A percentile compares a stretch with the other conserved stretches of the same genome.
Conservation (phyloP, 2,113 vertebrate genomes). For the Nerophis lumbriciformis region DNA sequence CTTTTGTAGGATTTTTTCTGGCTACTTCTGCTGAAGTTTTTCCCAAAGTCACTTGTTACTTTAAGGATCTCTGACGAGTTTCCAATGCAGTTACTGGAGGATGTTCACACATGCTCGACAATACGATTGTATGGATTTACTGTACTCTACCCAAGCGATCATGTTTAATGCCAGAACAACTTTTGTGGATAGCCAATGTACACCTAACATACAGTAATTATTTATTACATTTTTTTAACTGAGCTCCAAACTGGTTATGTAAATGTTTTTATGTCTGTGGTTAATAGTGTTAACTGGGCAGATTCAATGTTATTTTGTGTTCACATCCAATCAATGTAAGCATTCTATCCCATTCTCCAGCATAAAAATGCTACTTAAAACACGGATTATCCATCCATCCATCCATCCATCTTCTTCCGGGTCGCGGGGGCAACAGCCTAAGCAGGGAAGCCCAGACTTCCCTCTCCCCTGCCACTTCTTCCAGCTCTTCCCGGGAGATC, state of each 20-base stretch:
- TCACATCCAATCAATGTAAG: background rate
- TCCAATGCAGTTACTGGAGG: background rate
- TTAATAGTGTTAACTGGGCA: too few relatives aligned
- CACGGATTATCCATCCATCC: too few relatives aligned
- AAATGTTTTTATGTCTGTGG: too few relatives aligned
- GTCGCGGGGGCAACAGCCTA: too few relatives aligned
- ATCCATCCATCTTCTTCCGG: too few relatives aligned
- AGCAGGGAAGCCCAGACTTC: too few relatives aligned
- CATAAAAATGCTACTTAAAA: conserved; percentile 3
- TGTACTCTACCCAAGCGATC: conserved; percentile 1
- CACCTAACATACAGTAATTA: background rate
- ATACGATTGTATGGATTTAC: conserved; percentile 12
- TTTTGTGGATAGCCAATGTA: background rate
- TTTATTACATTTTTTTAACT: background rate
- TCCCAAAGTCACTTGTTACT: background rate
- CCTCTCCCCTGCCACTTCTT: too few relatives aligned
- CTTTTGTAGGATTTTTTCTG: background rate
- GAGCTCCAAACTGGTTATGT: background rate
- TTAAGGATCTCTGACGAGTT: conserved; percentile 7
- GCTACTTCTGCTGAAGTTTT: background rate
- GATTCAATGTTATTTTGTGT: background rate
- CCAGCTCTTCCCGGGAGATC: too few relatives aligned
- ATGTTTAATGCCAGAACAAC: conserved; percentile 1
- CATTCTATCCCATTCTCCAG: too few relatives aligned
- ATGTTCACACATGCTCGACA: background rate